A percentile compares a stretch with the other conserved stretches of the same genome.
Conservation (phyloP, 2,888 invertebrate genomes). For the Drosophila niveifrons region DNA sequence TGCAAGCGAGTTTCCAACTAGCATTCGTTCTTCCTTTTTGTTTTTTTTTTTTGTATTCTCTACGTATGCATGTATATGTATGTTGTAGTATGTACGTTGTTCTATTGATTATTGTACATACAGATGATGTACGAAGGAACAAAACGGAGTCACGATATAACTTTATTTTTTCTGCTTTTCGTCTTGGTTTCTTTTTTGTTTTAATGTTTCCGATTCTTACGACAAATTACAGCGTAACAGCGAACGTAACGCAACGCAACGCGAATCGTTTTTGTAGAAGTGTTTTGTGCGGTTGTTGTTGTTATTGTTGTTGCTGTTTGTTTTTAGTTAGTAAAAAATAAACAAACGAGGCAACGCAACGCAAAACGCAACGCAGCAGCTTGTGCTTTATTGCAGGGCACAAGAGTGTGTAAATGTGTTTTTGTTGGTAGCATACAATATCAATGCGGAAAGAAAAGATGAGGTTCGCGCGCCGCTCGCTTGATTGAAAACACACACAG, state of each 20-base stretch:
- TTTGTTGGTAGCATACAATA: constrained; percentile 66
- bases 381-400: constrained; percentile 62
- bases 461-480: constrained; percentile 78
- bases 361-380: constrained; percentile 51
- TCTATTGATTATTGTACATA: constrained; percentile 70
- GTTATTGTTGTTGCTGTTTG: constrained; percentile 57
- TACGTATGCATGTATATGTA: constrained; percentile 43
- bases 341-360: constrained; percentile 69
- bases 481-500: constrained; percentile 84
- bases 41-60: too few species aligned
- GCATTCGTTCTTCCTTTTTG: constrained; percentile 50
- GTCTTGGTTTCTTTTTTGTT: constrained; percentile 4
- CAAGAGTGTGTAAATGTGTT: constrained; percentile 45
- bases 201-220: constrained; percentile 55
- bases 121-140: constrained; percentile 37
- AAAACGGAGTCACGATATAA: constrained; percentile 48
- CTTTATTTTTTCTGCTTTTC: background rate
- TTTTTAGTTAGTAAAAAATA: constrained; percentile 74
- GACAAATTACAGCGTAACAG: constrained; percentile 53
- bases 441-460: constrained; percentile 79
- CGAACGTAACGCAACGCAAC: constrained; percentile 56
- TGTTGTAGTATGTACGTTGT: constrained; percentile 41
- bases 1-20: constrained; percentile 60
- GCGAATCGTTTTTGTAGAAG: constrained; percentile 42
- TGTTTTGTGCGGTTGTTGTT: constrained; percentile 37